Evolutionary conservation across 1,140 invertebrate species (phyloP).

Genomic region (Sycophila sp.): DNA sequence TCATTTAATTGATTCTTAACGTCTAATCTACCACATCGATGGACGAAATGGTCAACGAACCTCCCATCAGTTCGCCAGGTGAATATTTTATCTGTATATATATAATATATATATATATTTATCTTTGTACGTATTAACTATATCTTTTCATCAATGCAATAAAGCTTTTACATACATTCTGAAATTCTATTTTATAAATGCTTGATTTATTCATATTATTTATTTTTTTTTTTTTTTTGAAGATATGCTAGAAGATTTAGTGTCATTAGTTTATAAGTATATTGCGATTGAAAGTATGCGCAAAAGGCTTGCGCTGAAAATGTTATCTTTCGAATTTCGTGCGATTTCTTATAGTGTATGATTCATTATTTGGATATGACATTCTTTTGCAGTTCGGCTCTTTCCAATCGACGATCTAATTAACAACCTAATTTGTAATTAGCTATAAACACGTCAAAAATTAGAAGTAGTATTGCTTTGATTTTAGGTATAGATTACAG

Average conservation of each 20-base stretch:
- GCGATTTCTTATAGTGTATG: constrained; percentile 10
- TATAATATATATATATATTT: constrained; percentile 31
- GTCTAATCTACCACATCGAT: constrained; percentile 51
- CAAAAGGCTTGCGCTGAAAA: not conserved
- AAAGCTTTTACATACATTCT: not conserved
- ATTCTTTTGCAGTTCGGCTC: not conserved
- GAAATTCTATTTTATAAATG: not conserved
- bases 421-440: constrained; percentile 32
- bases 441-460: constrained; percentile 12
- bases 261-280: not conserved
- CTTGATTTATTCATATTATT: constrained; percentile 2
- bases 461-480: not conserved
- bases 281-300: constrained; percentile 1
- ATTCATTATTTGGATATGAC: constrained; percentile 1
- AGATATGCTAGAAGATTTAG: constrained; percentile 24
- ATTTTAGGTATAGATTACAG: constrained; percentile 1
- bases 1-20: too few species aligned
- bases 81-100: constrained; percentile 23
- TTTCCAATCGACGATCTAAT: constrained; percentile 15
- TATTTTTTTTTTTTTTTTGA: too few species aligned
- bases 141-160: constrained; percentile 23
- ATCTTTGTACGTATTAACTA: constrained; percentile 27
- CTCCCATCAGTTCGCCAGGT: constrained; percentile 27
- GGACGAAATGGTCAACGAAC: constrained; percentile 50
- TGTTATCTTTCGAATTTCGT: constrained; percentile 28